Percentiles rank a stretch among this genome's conserved stretches.
Conservation (phyloP, 2,113 vertebrate species). For the Pseudolaguvia tuberculata region DNA sequence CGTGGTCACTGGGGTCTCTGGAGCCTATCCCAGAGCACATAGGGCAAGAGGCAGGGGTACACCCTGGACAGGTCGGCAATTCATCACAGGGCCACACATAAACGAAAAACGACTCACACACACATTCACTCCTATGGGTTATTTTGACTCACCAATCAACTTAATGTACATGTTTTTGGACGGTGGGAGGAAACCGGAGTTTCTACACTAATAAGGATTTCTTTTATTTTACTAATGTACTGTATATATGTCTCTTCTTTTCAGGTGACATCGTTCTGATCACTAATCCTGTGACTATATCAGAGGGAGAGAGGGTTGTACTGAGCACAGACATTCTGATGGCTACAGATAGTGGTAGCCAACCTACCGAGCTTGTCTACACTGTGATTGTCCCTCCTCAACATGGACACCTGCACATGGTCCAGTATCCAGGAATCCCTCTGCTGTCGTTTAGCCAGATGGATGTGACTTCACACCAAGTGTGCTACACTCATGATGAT, state of each 20-base stretch:
- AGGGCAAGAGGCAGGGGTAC: no score
- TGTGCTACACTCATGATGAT: constrained; percentile 79
- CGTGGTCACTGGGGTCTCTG: no score
- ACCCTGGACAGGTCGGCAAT: no score
- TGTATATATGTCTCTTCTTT: not conserved
- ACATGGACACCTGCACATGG: constrained; percentile 83
- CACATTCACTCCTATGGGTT: no score
- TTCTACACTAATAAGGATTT: no score
- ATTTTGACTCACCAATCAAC: no score
- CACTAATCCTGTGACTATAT: constrained; percentile 80
- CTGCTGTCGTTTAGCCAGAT: constrained; percentile 80
- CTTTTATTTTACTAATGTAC: no score
- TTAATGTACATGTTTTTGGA: no score
- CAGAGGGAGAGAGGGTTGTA: constrained; percentile 86
- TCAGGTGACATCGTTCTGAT: constrained; percentile 82
- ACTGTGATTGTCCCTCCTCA: constrained; percentile 76
- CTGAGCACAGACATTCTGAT: constrained; percentile 89
- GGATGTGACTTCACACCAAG: constrained; percentile 81
- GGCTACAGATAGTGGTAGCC: constrained; percentile 82
- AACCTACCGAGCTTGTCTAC: constrained; percentile 85
- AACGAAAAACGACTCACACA: no score
- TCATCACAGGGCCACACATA: no score
- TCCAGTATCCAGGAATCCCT: constrained; percentile 76
- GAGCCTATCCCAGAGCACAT: no score
- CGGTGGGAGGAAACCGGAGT: no score